Evolutionary conservation across 2,113 vertebrate genomes (phyloP), one percentile per base, ranked within the genome.

Genomic region (Triplophysa siluroides): DNA sequence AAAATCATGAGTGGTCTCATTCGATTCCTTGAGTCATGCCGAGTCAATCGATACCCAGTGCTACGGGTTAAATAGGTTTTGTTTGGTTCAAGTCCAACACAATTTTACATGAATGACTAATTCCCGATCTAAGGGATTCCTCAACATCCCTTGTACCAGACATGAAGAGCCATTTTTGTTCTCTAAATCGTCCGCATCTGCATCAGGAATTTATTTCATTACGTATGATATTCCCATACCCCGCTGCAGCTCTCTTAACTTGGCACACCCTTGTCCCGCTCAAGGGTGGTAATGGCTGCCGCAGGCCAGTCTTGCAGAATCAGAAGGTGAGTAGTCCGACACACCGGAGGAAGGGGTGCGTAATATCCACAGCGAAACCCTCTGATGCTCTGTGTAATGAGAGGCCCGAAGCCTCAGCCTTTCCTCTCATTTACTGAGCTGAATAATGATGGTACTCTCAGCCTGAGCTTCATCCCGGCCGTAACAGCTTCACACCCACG

Each of bases 361-460:
- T 80, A 76, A 76, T 85, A 79, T 81, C 67, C 77, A 67, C 62
- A 60, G 50, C 68, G 9, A 23, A 75, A 68, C 69, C 23, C 63
- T 80, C 56, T 63, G 70, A 56, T 83, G 69, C 45, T 65, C 63
- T 61, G 84, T 78, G 82, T 83, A 85, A 81, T 83, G 84, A 85
- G 79, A 78, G 75, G 54, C 79, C 75, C 67, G 79, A 33, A 81
- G 78, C 81, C 66, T 26, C 70, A 29, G 70, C 74, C 76, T 79
- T 81, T 78, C 72, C 65, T 83, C 81, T 83, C 76, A 69, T 81
- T 70, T 76, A 71, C 63, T 7, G 47, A 83, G 81, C 78, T 85
- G 81, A 83, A 85, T 85, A 80, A 85, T 85, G 84, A 85, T 78
- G 84, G 70, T 21, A 76, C 56, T 79, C 76, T 81, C 67, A 67